Conservation (phyloP, 1,140 invertebrate genomes). For the Nasonia vitripennis region DNA sequence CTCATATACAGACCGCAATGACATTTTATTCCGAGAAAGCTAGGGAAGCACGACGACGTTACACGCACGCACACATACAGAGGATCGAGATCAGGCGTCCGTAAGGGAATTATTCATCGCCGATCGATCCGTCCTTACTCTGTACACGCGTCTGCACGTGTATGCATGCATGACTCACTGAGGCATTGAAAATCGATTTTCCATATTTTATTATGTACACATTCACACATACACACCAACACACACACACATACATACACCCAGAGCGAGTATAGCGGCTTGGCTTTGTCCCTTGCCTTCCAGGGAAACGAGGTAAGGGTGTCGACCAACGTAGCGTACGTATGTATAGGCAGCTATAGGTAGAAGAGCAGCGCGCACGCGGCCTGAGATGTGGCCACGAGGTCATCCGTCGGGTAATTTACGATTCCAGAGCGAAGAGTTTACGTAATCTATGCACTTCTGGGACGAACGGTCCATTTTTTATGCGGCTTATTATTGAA, state of each 20-base stretch:
- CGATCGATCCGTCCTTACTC: background rate
- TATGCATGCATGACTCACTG: background rate
- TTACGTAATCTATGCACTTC: conserved; percentile 22
- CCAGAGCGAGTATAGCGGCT: background rate
- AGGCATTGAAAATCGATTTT: conserved; percentile 48
- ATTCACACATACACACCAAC: no score
- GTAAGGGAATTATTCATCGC: conserved; percentile 26
- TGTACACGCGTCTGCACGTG: background rate
- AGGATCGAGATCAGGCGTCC: conserved; percentile 27
- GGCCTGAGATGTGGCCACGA: background rate
- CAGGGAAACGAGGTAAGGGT: conserved; percentile 28
- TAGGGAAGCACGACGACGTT: no score
- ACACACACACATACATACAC: background rate
- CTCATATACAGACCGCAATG: background rate
- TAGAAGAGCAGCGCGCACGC: background rate
- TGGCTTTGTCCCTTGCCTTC: background rate
- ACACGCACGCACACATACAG: no score
- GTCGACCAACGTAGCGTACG: background rate
- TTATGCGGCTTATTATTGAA: background rate
- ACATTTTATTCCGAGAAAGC: background rate
- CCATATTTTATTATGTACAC: conserved; percentile 39
- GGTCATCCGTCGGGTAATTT: conserved; percentile 8
- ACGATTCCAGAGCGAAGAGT: background rate
- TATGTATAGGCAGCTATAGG: background rate
- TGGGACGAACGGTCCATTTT: background rate